A percentile compares a stretch with the other conserved stretches of the same genome.
These are phyloP conservation scores for Amblyjoppa fuscipennis DNA, from an alignment of 2,888 invertebrate genomes.

Conservation along the genomic window DNA sequence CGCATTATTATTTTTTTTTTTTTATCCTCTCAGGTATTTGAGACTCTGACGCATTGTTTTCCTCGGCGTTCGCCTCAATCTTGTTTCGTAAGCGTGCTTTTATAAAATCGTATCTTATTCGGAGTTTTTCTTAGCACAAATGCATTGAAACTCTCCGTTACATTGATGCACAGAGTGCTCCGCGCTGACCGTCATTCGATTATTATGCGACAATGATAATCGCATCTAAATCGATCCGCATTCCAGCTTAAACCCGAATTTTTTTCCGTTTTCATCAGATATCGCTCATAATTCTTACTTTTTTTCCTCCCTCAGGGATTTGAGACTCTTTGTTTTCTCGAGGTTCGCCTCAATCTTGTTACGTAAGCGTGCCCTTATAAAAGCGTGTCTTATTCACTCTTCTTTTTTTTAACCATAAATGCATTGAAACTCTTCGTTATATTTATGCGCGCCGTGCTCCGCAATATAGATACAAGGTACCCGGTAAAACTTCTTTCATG, in stretches of 20 bases:
- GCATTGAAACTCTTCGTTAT: neutral
- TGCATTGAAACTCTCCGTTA: neutral
- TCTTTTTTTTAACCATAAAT: neutral
- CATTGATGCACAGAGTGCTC: neutral
- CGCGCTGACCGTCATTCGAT: too few relatives aligned
- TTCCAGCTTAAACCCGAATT: too few relatives aligned
- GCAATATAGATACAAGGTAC: neutral
- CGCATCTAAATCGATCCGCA: too few relatives aligned
- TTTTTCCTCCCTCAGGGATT: too few relatives aligned
- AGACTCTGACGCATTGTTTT: neutral
- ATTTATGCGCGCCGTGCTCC: neutral
- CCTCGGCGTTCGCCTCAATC: neutral
- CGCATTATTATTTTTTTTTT: neutral
- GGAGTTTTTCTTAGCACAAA: too few relatives aligned
- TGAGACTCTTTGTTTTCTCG: too few relatives aligned
- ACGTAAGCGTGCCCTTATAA: too few relatives aligned
- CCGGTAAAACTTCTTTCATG: slow-evolving; percentile 41
- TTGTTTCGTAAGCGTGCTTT: neutral
- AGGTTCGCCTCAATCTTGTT: too few relatives aligned
- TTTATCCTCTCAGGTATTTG: neutral
- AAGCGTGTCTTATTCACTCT: neutral
- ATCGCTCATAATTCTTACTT: too few relatives aligned
- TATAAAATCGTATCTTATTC: neutral
- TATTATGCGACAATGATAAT: too few relatives aligned
- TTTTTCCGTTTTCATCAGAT: too few relatives aligned